phyloP scores from a whole-genome alignment of 2,797 vertebrate genomes.

The Chromobotia macracanthus region DNA sequence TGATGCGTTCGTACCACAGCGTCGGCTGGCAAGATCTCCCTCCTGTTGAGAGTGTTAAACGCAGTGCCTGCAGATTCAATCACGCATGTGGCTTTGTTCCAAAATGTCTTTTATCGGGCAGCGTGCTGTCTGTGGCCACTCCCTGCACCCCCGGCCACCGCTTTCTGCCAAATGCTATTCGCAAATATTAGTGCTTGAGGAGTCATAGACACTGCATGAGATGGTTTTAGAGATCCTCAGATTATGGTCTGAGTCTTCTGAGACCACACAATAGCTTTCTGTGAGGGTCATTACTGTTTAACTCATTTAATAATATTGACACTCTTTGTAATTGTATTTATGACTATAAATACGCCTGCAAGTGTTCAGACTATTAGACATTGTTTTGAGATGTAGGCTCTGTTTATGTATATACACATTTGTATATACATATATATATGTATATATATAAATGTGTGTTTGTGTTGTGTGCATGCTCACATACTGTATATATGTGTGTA shows the following conservation, averaged over 20 bases:
- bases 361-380: too few species aligned
- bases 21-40: conserved; percentile 33
- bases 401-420: too few species aligned
- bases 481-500: too few species aligned
- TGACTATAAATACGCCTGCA: not conserved
- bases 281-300: not conserved
- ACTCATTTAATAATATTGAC: not conserved
- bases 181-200: conserved; percentile 13
- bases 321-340: not conserved
- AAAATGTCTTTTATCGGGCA: conserved; percentile 45
- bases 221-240: not conserved
- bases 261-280: not conserved
- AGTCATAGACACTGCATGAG: conserved; percentile 18
- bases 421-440: too few species aligned
- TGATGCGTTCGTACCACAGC: conserved; percentile 30
- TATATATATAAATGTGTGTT: too few species aligned
- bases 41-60: conserved; percentile 53
- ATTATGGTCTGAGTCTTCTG: not conserved
- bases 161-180: conserved; percentile 15
- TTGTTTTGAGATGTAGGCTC: too few species aligned
- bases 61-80: conserved; percentile 42
- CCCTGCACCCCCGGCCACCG: conserved; percentile 1
- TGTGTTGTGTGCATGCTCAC: too few species aligned
- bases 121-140: conserved; percentile 37
- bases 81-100: conserved; percentile 38